These are phyloP conservation scores for Agelas oroides DNA, from an alignment of 37 sponge, comb jelly and placozoan species.

Conservation along the genomic window DNA sequence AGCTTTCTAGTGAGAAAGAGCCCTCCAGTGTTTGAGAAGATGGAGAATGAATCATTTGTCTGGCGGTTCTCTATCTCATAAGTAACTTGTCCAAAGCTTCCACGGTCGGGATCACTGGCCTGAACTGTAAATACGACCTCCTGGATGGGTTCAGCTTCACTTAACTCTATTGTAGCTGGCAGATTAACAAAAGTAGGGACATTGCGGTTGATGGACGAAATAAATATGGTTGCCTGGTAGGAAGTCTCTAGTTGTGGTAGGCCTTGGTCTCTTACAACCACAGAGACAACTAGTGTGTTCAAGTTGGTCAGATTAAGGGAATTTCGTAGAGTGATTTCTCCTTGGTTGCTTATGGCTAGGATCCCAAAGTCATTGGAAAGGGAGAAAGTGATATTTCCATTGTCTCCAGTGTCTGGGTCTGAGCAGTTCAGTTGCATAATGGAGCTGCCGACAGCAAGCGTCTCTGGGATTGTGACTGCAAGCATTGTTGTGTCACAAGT, in stretches of 20 bases:
- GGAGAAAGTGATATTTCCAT: conserved; percentile 47
- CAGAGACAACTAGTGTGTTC: conserved; percentile 6
- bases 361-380: conserved; percentile 45
- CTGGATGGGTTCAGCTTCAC: conserved; percentile 26
- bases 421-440: conserved; percentile 54
- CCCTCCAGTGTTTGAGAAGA: conserved; percentile 57
- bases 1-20: conserved; percentile 40
- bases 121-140: conserved; percentile 42
- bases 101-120: conserved; percentile 65
- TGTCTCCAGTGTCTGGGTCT: conserved; percentile 57
- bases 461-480: conserved; percentile 8
- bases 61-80: conserved; percentile 20
- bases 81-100: conserved; percentile 45
- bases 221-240: conserved; percentile 29
- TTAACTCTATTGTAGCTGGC: conserved; percentile 39
- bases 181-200: conserved; percentile 64
- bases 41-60: conserved; percentile 20
- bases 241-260: not conserved
- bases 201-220: conserved; percentile 21
- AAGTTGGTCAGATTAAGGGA: not conserved
- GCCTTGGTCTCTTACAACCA: conserved; percentile 56
- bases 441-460: not conserved
- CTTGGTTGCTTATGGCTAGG: conserved; percentile 19
- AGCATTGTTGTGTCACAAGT: conserved; percentile 15
- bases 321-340: conserved; percentile 23